A percentile compares a stretch with the other conserved stretches of the same genome.
Conservation (phyloP, 2,888 invertebrate genomes). For the Gnatocerus cornutus region DNA sequence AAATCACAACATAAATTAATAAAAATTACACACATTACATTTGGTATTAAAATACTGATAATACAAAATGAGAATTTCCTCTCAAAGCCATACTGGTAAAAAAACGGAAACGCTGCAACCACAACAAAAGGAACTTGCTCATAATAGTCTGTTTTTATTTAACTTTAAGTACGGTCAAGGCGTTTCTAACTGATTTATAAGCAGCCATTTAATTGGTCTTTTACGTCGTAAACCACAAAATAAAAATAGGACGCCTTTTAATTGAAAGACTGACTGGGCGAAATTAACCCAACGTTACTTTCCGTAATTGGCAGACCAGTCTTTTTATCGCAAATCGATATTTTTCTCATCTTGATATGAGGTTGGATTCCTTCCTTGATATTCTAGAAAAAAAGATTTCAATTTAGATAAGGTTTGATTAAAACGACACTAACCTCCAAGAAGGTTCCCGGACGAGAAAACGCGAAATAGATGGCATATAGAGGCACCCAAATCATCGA, state of each 20-base stretch:
- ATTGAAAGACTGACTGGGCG: constrained; percentile 54
- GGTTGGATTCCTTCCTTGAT: constrained; percentile 71
- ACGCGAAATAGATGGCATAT: constrained; percentile 76
- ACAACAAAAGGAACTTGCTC: constrained; percentile 3
- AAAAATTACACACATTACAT: constrained; percentile 1
- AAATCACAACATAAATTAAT: constrained; percentile 5
- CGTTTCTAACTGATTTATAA: constrained; percentile 5
- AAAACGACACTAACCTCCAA: constrained; percentile 70
- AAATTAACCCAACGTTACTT: constrained; percentile 70
- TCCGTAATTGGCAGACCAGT: constrained; percentile 72
- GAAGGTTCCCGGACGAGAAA: constrained; percentile 72
- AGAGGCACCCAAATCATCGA: constrained; percentile 80
- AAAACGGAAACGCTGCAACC: background rate
- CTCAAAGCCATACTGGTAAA: constrained; percentile 1
- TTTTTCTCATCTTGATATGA: constrained; percentile 70
- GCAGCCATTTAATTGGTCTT: constrained; percentile 6
- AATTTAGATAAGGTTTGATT: background rate
- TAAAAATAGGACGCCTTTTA: constrained; percentile 7
- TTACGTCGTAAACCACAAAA: constrained; percentile 6
- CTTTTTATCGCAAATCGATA: constrained; percentile 70
- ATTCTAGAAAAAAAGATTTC: constrained; percentile 68
- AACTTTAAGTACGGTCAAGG: constrained; percentile 13
- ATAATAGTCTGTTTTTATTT: constrained; percentile 3
- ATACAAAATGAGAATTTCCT: background rate
- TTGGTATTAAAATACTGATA: constrained; percentile 26